Evolutionary conservation across 2,797 vertebrate genomes (phyloP).

Genomic region (Todus mexicanus): DNA sequence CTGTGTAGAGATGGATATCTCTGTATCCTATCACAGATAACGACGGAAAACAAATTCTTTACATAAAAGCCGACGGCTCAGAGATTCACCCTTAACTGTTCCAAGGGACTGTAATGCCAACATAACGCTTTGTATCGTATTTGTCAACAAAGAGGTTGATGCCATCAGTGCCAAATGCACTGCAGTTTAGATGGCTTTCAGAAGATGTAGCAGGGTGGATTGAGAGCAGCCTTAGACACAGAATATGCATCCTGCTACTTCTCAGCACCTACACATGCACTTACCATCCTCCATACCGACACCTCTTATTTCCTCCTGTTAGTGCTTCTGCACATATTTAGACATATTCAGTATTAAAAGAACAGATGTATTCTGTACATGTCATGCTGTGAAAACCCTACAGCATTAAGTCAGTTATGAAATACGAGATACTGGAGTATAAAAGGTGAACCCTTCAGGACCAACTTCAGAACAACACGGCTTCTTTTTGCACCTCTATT

Average conservation of each 20-base stretch:
- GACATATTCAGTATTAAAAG: neutral
- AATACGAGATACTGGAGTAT: neutral
- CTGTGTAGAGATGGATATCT: conserved; percentile 68
- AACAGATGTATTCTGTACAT: neutral
- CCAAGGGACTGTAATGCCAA: conserved; percentile 23
- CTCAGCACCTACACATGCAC: neutral
- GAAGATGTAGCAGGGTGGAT: neutral
- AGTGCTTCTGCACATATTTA: neutral
- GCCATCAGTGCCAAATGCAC: conserved; percentile 38
- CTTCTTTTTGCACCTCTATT: neutral
- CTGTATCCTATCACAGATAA: conserved; percentile 67
- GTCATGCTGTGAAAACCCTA: neutral
- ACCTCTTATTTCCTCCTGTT: conserved; percentile 9
- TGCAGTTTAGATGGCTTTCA: neutral
- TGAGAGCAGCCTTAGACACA: conserved; percentile 21
- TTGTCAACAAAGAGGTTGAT: conserved; percentile 42
- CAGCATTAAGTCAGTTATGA: neutral
- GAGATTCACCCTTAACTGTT: conserved; percentile 57
- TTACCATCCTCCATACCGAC: neutral
- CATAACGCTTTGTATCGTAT: neutral
- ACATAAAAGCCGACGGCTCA: conserved; percentile 66
- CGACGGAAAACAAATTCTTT: conserved; percentile 69
- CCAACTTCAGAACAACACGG: neutral
- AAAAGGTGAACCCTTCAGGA: neutral
- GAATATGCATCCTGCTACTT: conserved; percentile 1